Conservation (phyloP, 2,888 invertebrate species). For the Byasa hedistus region DNA sequence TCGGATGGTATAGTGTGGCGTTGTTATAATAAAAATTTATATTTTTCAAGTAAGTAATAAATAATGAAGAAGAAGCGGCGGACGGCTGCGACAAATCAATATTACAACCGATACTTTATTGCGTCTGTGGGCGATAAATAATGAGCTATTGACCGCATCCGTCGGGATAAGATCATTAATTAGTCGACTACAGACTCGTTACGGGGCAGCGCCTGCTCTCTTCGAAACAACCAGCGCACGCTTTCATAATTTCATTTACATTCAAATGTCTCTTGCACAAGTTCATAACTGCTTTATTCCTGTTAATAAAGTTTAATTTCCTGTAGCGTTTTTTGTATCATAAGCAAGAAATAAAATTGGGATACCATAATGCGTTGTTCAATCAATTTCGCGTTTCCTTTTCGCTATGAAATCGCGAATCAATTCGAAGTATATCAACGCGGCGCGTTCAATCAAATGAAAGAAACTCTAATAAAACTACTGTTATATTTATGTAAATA, state of each 20-base stretch:
- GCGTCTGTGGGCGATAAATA: conserved; percentile 25
- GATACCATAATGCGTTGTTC: background rate
- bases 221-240: conserved; percentile 2
- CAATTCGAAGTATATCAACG: background rate
- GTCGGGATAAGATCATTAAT: conserved; percentile 30
- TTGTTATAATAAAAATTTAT: too few species aligned
- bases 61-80: conserved; percentile 5
- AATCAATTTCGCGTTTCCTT: conserved; percentile 9
- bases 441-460: background rate
- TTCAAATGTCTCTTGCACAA: conserved; percentile 2
- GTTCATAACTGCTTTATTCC: background rate
- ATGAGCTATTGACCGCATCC: conserved; percentile 29
- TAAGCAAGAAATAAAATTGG: background rate
- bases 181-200: conserved; percentile 23
- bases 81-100: conserved; percentile 27
- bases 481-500: too few species aligned
- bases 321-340: background rate
- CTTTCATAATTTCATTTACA: conserved; percentile 17
- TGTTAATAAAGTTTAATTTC: conserved; percentile 5
- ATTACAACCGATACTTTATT: conserved; percentile 26
- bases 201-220: conserved; percentile 18
- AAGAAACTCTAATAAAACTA: too few species aligned
- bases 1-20: too few species aligned
- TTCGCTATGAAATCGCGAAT: background rate
- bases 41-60: background rate